Base-by-base conservation (phyloP, 1,140 invertebrate species). In the Drosophila elegans region DNA sequence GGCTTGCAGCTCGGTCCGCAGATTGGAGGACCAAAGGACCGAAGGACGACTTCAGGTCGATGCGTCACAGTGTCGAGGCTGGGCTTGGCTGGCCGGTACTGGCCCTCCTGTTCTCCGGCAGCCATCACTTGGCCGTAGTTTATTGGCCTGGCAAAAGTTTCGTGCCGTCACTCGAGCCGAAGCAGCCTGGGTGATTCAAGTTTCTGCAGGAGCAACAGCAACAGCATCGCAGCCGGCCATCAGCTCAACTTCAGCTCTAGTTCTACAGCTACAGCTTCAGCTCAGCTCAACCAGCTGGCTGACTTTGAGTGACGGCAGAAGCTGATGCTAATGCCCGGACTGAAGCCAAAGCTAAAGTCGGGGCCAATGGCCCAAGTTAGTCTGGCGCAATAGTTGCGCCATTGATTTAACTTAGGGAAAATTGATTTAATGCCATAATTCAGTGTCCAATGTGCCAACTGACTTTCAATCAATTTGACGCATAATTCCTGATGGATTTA, bases 401-500 rank as follows among this genome's bases (percentile, higher is more conserved):
- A 82, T 86, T 88, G 83, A 86, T 88, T 88, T 83, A 71, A 69
- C 67, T 71, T 57, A 74, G 48, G 48, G 32, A 34, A 66, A 63
- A 89, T 88, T 88, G 83, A 88, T 88, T 88, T 83, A 79, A 55
- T 89, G 84, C 84, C 80, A 88, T 88, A 82, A 86, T 83, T 88
- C 67, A 77, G 64, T 66, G 64, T 67, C 59, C 27, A 79, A 82
- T 81, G 79, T 81, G 86, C 78, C 74, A 90, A 81, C 80, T 81
- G 85, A 84, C 80, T 82, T 91, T 91, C 90, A 88, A 91, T 91
- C 86, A 91, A 91, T 91, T 91, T 91, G 91, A 82, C 90, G 80
- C 86, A 91, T 91, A 91, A 91, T 91, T 91, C 83, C 86, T 91
- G 90, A 91, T 89, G 90, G 90, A 86, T 78, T 91, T 90, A 89